Percentiles rank a stretch among this genome's conserved stretches.
Conservation (phyloP, 2,888 invertebrate genomes). For the Drosophila affinis region DNA sequence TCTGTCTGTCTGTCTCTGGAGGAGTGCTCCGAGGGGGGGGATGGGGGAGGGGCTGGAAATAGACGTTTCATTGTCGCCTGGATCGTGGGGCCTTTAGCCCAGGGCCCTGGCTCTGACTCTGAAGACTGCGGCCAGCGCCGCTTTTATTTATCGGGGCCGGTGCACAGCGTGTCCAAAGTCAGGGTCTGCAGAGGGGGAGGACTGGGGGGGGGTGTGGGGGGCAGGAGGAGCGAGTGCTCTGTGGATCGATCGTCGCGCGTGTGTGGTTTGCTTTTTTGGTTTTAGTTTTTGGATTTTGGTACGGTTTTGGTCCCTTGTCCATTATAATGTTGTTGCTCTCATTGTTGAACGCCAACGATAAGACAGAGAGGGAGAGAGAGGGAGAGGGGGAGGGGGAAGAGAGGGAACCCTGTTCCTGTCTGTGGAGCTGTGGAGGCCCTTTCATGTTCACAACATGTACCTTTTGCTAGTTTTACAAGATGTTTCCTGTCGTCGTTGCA, state of each 20-base stretch:
- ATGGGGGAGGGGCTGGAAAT: conserved; percentile 58
- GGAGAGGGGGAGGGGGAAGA: neutral
- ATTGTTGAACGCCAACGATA: conserved; percentile 74
- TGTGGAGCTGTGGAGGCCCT: conserved; percentile 50
- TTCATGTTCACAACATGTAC: conserved; percentile 82
- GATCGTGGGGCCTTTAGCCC: conserved; percentile 12
- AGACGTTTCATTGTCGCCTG: conserved; percentile 79
- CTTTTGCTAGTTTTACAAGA: conserved; percentile 83
- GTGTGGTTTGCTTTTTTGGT: conserved; percentile 57
- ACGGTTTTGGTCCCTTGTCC: conserved; percentile 57
- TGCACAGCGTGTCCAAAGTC: conserved; percentile 73
- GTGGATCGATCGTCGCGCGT: conserved; percentile 64
- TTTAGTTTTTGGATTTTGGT: conserved; percentile 33
- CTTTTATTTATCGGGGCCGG: conserved; percentile 73
- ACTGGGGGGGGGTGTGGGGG: neutral
- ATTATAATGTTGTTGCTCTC: conserved; percentile 80
- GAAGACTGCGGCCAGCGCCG: conserved; percentile 51
- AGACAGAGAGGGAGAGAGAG: conserved; percentile 31
- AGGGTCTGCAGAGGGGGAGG: conserved; percentile 4
- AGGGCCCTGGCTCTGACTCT: conserved; percentile 19
- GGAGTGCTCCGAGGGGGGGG: too few species aligned
- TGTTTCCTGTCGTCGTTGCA: conserved; percentile 83
- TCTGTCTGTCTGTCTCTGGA: conserved; percentile 20
- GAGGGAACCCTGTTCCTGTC: neutral
- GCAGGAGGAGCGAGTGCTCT: conserved; percentile 16